Conservation (phyloP, 2,888 invertebrate species). For the Agrotis exclamationis region DNA sequence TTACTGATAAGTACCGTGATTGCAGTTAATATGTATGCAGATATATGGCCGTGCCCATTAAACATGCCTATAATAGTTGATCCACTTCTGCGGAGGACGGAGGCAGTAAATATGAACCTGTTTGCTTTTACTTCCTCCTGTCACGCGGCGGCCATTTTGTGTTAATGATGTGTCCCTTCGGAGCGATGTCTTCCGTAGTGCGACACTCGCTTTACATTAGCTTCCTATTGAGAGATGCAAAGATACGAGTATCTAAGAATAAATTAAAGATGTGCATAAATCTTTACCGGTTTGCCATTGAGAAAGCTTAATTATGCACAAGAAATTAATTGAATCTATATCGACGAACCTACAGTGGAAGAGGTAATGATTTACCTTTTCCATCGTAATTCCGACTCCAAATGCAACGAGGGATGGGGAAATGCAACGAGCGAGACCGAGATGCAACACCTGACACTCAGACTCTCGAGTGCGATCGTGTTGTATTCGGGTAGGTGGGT, state of each 20-base stretch:
- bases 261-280: slow-evolving; percentile 3
- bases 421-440: too few relatives aligned
- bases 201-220: slow-evolving; percentile 13
- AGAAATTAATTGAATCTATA: too few relatives aligned
- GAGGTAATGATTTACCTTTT: too few relatives aligned
- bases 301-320: neutral
- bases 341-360: too few relatives aligned
- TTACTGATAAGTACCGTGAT: slow-evolving; percentile 8
- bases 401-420: too few relatives aligned
- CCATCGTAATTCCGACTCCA: too few relatives aligned
- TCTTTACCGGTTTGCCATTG: neutral
- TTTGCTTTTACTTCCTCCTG: slow-evolving; percentile 46
- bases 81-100: neutral
- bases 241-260: slow-evolving; percentile 13
- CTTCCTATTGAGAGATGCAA: slow-evolving; percentile 14
- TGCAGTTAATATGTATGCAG: slow-evolving; percentile 15
- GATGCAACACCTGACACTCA: too few relatives aligned
- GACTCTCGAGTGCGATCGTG: too few relatives aligned
- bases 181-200: slow-evolving; percentile 40
- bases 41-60: slow-evolving; percentile 7
- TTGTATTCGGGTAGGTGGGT: too few relatives aligned
- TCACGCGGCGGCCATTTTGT: slow-evolving; percentile 27
- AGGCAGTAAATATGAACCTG: slow-evolving; percentile 34
- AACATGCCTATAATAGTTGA: slow-evolving; percentile 26
- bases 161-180: slow-evolving; percentile 36